Base-by-base conservation (phyloP, 2,113 vertebrate species). In the Percina caprodes region DNA sequence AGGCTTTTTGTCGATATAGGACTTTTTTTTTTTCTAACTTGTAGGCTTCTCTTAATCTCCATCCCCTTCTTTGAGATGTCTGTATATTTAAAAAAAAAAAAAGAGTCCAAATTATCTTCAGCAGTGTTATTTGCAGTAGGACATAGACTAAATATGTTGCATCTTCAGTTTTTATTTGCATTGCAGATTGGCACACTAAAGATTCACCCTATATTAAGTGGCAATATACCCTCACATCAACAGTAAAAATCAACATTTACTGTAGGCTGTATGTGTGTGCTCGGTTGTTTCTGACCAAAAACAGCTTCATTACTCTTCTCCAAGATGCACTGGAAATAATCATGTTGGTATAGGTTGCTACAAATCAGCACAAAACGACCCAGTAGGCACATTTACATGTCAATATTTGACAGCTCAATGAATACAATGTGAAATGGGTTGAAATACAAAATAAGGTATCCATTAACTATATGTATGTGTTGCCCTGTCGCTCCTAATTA, bases 321-420 rank as follows among this genome's bases (percentile, higher is more conserved):
- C 49, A 48, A 83, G 61, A 75, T 6, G 13, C 45, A 66, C 54
- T 66, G 61, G 48, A 74, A 62, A 80, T 58, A 76, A 56, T 55
- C 69, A 19, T 35, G 3, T 58, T 68, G 24, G 75, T 66, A 48
- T 51, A 49, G 39, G 76, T 79, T 81, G 72, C 80, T 54, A 80
- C 77, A 86, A 88, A 88, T 89, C 87, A 79, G 61, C 73, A 56
- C 65, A 66, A 81, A 82, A 77, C 60, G n/a, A 83, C 79, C 45
- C 68, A 49, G 67, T 39, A 23, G 77, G 79, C 73, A 76, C 74
- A 77, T 85, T 85, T 56, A 78, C 60, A 73, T 73, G 82, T 78
- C 65, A 87, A 80, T 79, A 80, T 82, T 77, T 88, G 75, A 91
- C 80, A 92, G 75, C 69, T 79, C 79, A 88, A 80, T 84, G 77